Conservation (phyloP, 1,140 invertebrate genomes). For the Papilio helenus region DNA sequence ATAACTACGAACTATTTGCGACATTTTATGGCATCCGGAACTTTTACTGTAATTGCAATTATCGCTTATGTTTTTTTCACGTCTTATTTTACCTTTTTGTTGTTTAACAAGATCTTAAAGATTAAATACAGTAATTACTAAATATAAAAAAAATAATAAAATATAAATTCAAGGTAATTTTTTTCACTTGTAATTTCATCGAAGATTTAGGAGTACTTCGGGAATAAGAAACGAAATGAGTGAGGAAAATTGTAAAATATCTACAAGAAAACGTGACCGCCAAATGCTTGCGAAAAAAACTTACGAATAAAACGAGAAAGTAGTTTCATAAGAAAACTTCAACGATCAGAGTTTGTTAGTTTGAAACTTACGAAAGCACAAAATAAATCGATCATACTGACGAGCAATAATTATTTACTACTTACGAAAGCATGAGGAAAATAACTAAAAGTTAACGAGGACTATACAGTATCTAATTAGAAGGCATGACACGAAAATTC, state of each 20-base stretch:
- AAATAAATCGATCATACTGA: slow-evolving; percentile 4
- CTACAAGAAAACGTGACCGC: not conserved
- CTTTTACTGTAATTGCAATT: not conserved
- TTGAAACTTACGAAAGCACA: not conserved
- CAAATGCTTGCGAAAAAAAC: slow-evolving; percentile 10
- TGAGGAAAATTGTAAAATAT: not conserved
- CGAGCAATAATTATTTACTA: not conserved
- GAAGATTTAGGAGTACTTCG: not conserved
- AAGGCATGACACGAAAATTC: too few species aligned
- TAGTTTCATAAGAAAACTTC: slow-evolving; percentile 19
- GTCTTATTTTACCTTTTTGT: not conserved
- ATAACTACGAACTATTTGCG: not conserved
- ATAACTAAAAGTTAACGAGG: not conserved
- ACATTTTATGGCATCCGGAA: not conserved
- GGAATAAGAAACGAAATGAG: not conserved
- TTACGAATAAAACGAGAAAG: not conserved
- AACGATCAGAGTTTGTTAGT: slow-evolving; percentile 20
- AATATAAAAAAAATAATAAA: too few species aligned
- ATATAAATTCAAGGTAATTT: too few species aligned
- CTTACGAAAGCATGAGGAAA: not conserved
- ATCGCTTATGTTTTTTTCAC: not conserved
- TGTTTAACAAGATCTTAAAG: too few species aligned
- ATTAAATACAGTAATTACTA: too few species aligned
- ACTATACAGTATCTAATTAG: too few species aligned
- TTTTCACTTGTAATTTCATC: not conserved